phyloP scores from a whole-genome alignment of 2,888 invertebrate genomes.

The Drosophila acutilabella region DNA sequence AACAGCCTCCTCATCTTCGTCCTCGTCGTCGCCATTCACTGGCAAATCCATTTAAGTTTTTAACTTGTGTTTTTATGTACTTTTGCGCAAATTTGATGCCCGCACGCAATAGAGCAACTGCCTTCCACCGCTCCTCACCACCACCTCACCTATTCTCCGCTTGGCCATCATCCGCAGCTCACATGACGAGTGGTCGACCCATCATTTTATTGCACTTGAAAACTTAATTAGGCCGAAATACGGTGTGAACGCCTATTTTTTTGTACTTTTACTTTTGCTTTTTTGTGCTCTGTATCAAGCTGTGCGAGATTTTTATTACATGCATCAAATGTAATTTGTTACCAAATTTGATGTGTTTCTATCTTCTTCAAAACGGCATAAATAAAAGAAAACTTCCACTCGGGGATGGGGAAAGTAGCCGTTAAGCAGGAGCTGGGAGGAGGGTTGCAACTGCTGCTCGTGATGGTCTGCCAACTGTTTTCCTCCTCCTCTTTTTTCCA shows the following conservation, averaged over 20 bases:
- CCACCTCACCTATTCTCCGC: neutral
- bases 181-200: conserved; percentile 58
- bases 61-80: conserved; percentile 78
- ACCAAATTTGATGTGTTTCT: conserved; percentile 82
- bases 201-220: conserved; percentile 84
- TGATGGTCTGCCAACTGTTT: conserved; percentile 63
- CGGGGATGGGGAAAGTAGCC: conserved; percentile 16
- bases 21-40: conserved; percentile 35
- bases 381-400: conserved; percentile 64
- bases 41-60: conserved; percentile 76
- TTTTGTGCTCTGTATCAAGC: conserved; percentile 58
- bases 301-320: conserved; percentile 76
- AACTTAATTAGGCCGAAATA: conserved; percentile 83
- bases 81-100: conserved; percentile 72
- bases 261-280: conserved; percentile 21
- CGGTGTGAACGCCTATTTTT: conserved; percentile 73
- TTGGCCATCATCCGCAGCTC: conserved; percentile 6
- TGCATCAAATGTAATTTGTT: conserved; percentile 82
- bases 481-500: conserved; percentile 7
- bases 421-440: conserved; percentile 10
- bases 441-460: conserved; percentile 39
- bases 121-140: conserved; percentile 11
- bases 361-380: conserved; percentile 72
- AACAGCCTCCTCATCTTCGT: conserved; percentile 6
- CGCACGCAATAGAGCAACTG: conserved; percentile 67